Percentiles rank a stretch among this genome's conserved stretches.
Conservation (phyloP, 2,113 vertebrate genomes). For the Neodon shergylaensis region DNA sequence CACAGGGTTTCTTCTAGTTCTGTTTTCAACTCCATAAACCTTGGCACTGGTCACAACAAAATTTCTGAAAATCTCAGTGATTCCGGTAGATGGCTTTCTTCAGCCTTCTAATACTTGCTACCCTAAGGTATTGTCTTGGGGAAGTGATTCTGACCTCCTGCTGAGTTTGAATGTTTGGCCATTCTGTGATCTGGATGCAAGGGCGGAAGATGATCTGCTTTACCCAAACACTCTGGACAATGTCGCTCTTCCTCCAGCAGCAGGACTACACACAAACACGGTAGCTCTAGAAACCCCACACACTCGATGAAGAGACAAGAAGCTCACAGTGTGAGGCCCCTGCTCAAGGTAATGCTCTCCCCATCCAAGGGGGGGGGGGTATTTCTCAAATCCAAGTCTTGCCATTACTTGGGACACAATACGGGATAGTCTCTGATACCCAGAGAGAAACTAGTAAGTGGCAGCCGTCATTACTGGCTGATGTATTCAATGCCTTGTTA, state of each 20-base stretch:
- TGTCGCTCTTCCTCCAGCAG: neutral
- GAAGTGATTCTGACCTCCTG: neutral
- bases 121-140: neutral
- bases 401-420: neutral
- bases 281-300: neutral
- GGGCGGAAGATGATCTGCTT: neutral
- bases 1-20: neutral
- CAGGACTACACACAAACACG: neutral
- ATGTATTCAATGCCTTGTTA: neutral
- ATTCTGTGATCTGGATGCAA: neutral
- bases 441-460: neutral
- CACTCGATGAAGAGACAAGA: neutral
- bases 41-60: neutral
- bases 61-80: neutral
- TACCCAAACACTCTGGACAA: neutral
- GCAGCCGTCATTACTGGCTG: neutral
- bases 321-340: neutral
- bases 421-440: neutral
- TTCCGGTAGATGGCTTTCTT: neutral
- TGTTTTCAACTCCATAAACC: neutral
- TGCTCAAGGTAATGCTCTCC: fast-evolving
- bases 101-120: neutral
- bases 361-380: too few species aligned
- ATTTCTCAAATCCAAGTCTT: slow-evolving; percentile 9
- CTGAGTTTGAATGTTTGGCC: neutral